Evolutionary conservation across 30 jellyfish, hydroid and myxozoan species (phyloP).

Genomic region (Hydra vulgaris): DNA sequence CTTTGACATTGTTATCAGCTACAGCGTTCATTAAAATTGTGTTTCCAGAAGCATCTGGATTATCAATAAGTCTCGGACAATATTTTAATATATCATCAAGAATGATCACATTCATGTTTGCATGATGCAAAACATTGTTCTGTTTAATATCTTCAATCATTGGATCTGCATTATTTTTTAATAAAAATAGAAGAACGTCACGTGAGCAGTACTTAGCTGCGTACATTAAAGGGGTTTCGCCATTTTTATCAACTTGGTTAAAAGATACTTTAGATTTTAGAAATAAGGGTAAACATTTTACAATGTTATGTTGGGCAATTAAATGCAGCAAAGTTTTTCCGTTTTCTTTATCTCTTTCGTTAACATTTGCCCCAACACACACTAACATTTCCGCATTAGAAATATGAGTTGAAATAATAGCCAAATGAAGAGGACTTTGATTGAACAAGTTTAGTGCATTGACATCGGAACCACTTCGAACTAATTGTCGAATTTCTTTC

Average conservation of each 20-base stretch:
- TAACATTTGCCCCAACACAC: conserved; percentile 6
- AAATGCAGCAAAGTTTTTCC: conserved; percentile 26
- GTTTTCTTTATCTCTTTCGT: conserved; percentile 1
- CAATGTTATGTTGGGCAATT: neutral
- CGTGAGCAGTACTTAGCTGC: conserved; percentile 3
- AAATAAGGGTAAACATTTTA: neutral
- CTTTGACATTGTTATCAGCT: neutral
- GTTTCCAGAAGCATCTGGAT: neutral
- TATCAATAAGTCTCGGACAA: neutral
- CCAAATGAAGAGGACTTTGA: conserved; percentile 22
- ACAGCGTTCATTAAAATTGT: conserved; percentile 1
- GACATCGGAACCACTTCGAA: conserved; percentile 7
- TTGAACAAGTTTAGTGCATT: conserved; percentile 3
- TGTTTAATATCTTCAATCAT: neutral
- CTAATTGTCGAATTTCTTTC: conserved; percentile 12
- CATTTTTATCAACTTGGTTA: conserved; percentile 21
- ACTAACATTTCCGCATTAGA: conserved; percentile 5
- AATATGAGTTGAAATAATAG: neutral
- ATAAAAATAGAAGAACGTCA: conserved; percentile 1
- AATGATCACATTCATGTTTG: neutral
- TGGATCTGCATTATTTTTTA: conserved; percentile 1
- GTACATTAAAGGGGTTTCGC: conserved; percentile 27
- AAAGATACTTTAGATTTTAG: neutral
- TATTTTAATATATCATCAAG: neutral
- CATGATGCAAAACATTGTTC: conserved; percentile 1